A percentile compares a stretch with the other conserved stretches of the same genome.
Evolutionary conservation across 1,140 invertebrate species (phyloP).

Genomic region (Ceratina calcarata): DNA sequence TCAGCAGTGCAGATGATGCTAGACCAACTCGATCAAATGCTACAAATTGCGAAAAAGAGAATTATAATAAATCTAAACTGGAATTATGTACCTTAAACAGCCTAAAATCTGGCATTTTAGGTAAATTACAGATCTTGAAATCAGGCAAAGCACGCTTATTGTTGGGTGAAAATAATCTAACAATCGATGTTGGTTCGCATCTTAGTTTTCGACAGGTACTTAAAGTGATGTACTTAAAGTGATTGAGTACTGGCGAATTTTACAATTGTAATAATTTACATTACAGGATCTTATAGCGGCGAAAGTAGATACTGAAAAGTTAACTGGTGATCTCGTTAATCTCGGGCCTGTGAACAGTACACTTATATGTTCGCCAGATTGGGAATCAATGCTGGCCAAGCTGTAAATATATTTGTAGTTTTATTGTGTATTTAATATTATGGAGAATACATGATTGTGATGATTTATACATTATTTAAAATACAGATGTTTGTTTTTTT

Average conservation of each 20-base stretch:
- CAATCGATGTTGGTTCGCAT: conserved; percentile 70
- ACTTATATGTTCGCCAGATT: conserved; percentile 74
- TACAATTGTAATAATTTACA: conserved; percentile 25
- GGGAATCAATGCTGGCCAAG: conserved; percentile 69
- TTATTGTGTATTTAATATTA: conserved; percentile 3
- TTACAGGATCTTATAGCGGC: conserved; percentile 76
- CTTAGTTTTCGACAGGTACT: conserved; percentile 75
- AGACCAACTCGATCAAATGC: conserved; percentile 44
- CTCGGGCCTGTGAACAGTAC: conserved; percentile 71
- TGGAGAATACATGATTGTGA: not conserved
- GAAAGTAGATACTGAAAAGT: conserved; percentile 69
- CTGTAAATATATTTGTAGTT: conserved; percentile 54
- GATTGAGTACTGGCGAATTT: not conserved
- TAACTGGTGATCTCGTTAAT: conserved; percentile 73
- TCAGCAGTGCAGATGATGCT: conserved; percentile 53
- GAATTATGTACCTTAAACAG: conserved; percentile 66
- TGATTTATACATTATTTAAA: conserved; percentile 25
- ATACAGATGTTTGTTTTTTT: conserved; percentile 27
- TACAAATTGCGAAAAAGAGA: conserved; percentile 37
- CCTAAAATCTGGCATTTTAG: conserved; percentile 74
- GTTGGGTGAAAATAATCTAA: conserved; percentile 73
- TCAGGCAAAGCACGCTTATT: conserved; percentile 74
- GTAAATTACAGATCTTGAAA: conserved; percentile 76
- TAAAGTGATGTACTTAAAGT: conserved; percentile 10
- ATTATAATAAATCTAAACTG: conserved; percentile 46